Evolutionary conservation across 2,888 invertebrate genomes (phyloP), one percentile per base, ranked within the genome.

Genomic region (Aplocera efformata): DNA sequence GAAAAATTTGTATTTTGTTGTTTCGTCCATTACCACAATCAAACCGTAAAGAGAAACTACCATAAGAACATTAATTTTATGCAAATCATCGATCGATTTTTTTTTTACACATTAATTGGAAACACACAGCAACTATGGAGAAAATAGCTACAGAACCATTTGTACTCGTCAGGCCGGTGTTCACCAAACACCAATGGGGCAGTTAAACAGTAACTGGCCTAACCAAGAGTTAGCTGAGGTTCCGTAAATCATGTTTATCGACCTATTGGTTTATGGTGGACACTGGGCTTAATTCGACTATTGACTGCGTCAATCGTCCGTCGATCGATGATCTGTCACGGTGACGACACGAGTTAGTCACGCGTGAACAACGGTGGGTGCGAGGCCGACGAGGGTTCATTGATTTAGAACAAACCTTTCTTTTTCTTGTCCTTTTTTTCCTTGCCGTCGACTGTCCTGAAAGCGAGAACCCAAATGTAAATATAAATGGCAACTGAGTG

Each of bases 401-500:
- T 53, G 56, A 44, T 60, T 91, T 94, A 95, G 89, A 96, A 96
- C 86, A 96, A 92, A 79, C 95, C 95, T 90, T 96, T 96, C 91
- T 94, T 94, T 91, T 96, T 96, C 91, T 94, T 94, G 77, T 91
- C 93, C 90, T 95, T 95, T 84, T 95, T 95, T 70, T 95, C 95
- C 88, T 95, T 95, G 63, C 95, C 95, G 72, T 96, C 96, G 60
- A 95, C 92, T 55, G 94, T 90, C 83, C 93, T 94, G 91, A 53
- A 92, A 92, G 42, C 53, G 54, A 63, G 62, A 42, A 24, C 29
- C 8, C 2, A 32, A 22, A 22, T 22, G 1, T 22, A 22, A 22
- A 22, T 22, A 6, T 22, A 5, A 6, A 6, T n/a, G n/a, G n/a
- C n/a, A n/a, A n/a, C n/a, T n/a, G n/a, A n/a, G n/a, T n/a, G n/a